Evolutionary conservation across 2,113 vertebrate genomes (phyloP), one percentile per base, ranked within the genome.

Genomic region (Mungos mungo): DNA sequence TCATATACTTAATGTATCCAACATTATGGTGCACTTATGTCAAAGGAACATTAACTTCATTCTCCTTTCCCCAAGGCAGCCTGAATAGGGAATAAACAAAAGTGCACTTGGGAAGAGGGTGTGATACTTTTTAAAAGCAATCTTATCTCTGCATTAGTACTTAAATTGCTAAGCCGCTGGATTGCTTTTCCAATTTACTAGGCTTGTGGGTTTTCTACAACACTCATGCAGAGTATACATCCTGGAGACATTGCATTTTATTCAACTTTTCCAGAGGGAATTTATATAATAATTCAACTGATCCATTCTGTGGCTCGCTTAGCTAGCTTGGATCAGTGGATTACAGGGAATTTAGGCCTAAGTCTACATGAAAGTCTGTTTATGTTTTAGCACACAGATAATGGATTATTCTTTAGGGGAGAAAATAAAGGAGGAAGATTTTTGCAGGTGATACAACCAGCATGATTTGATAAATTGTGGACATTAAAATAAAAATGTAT

Each of bases 261-360:
- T 92, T 97, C 95, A 96, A 91, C 63, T 97, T 93, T 93, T 98
- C 98, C 92, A 96, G 97, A 97, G 98, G 97, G 97, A 98, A 97
- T 98, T 97, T 94, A 87, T 96, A 74, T 87, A 97, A 97, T 98
- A 96, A 98, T 98, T 98, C 98, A 98, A 97, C 97, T 96, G 92
- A 98, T 94, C 85, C 14, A 93, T 98, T 88, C 35, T 97, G 97
- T 98, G 97, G 74, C 97, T 98, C 92, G 63, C 79, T 45, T 93
- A 96, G 92, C 84, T 96, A 95, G 90, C 47, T 95, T 92, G 31
- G 89, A 95, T 84, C 88, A 97, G 95, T 79, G 97, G 97, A 98
- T 98, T 98, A 98, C 15, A 96, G 21, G 29, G 95, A 98, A 97
- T n/a, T 97, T 82, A 97, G 76, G 27, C 16, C 80, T 85, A 93